Conservation (phyloP, 2,888 invertebrate species). For the Nymphalis urticae region DNA sequence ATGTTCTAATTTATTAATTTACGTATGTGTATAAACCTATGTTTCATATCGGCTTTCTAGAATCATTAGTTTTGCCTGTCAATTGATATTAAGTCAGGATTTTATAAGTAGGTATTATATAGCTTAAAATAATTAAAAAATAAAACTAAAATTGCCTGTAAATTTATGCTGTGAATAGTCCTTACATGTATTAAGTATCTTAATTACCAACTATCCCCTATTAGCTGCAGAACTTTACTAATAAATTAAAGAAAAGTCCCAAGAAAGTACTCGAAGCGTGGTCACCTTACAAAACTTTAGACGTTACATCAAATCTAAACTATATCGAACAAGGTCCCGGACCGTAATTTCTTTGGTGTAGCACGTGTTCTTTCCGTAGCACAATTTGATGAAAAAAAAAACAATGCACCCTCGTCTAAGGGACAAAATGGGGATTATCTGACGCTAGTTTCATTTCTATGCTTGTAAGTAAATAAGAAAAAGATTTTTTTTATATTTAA, state of each 20-base stretch:
- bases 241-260: neutral
- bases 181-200: no score
- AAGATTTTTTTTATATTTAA: slow-evolving; percentile 7
- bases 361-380: slow-evolving; percentile 72
- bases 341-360: slow-evolving; percentile 63
- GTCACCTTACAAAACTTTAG: slow-evolving; percentile 50
- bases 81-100: no score
- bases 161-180: no score
- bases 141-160: no score
- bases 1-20: no score
- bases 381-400: slow-evolving; percentile 62
- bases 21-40: no score
- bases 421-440: slow-evolving; percentile 30
- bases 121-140: no score
- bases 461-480: slow-evolving; percentile 12
- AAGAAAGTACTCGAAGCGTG: slow-evolving; percentile 20
- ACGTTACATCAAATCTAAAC: slow-evolving; percentile 55
- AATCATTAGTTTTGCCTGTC: no score
- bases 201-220: no score
- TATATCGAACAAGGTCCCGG: slow-evolving; percentile 50
- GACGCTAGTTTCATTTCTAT: slow-evolving; percentile 22
- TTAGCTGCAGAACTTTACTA: neutral
- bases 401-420: slow-evolving; percentile 48
- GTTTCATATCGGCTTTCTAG: no score
- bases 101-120: no score